Evolutionary conservation across 2,113 vertebrate species (phyloP).

Genomic region (Gymnocephalus cernua): DNA sequence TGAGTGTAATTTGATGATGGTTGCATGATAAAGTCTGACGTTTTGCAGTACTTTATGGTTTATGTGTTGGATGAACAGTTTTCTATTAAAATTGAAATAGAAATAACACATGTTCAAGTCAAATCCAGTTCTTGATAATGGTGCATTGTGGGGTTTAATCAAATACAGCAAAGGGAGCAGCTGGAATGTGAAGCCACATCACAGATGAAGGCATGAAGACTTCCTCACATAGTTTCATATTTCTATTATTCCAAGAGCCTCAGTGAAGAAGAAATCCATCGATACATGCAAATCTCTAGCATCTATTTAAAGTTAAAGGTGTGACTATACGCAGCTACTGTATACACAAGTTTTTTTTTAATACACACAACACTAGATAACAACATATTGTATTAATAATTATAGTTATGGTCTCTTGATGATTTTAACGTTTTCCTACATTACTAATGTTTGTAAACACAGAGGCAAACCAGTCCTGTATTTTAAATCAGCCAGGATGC

Average conservation of each 20-base stretch:
- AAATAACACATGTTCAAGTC: constrained; percentile 78
- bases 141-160: constrained; percentile 62
- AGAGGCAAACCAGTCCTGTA: not conserved
- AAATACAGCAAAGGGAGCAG: constrained; percentile 60
- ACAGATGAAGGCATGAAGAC: constrained; percentile 57
- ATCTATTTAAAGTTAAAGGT: not conserved
- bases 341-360: not conserved
- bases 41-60: constrained; percentile 75
- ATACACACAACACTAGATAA: not conserved
- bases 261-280: constrained; percentile 7
- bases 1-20: constrained; percentile 71
- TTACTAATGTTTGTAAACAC: not conserved
- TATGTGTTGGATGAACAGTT: constrained; percentile 77
- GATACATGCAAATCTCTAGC: not conserved
- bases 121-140: constrained; percentile 71
- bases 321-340: not conserved
- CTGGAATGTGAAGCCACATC: constrained; percentile 59
- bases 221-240: constrained; percentile 54
- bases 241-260: constrained; percentile 38
- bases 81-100: constrained; percentile 81
- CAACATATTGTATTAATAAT: not conserved
- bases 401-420: constrained; percentile 1
- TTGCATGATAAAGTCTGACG: constrained; percentile 75
- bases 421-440: not conserved
- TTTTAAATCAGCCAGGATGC: not conserved